A percentile compares a stretch with the other conserved stretches of the same genome.
Conservation (phyloP, 2,113 vertebrate species). For the Microtus oregoni region DNA sequence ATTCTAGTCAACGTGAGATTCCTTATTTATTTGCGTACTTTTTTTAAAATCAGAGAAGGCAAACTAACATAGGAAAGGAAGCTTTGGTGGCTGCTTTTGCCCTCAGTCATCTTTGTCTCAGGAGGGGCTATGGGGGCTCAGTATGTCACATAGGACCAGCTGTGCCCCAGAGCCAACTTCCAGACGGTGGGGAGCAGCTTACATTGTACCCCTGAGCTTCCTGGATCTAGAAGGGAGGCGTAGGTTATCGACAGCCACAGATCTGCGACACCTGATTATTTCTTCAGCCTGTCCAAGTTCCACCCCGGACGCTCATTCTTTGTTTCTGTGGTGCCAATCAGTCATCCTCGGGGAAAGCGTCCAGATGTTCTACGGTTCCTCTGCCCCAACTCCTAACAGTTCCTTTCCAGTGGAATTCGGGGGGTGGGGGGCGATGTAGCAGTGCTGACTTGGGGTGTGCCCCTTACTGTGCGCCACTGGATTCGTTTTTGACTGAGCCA, state of each 20-base stretch:
- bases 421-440: background rate
- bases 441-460: accelerated
- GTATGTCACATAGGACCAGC: background rate
- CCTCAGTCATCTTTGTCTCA: background rate
- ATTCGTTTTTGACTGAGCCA: constrained; percentile 14
- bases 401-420: background rate
- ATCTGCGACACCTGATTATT: background rate
- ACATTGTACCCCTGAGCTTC: background rate
- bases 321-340: background rate
- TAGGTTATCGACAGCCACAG: background rate
- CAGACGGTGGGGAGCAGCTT: background rate
- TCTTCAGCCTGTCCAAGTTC: background rate
- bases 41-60: background rate
- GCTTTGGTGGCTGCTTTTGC: background rate
- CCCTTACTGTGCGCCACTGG: background rate
- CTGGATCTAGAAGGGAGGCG: background rate
- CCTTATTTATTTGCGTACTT: background rate
- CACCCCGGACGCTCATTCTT: background rate
- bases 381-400: background rate
- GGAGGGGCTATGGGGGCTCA: background rate
- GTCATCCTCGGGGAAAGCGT: background rate
- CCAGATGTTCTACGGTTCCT: background rate
- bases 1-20: background rate
- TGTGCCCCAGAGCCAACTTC: accelerated
- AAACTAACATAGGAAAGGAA: background rate